A percentile compares a stretch with the other conserved stretches of the same genome.
These are phyloP conservation scores for Hypotaenidia philippensis DNA, from an alignment of 2,797 vertebrate genomes.

Conservation along the genomic window DNA sequence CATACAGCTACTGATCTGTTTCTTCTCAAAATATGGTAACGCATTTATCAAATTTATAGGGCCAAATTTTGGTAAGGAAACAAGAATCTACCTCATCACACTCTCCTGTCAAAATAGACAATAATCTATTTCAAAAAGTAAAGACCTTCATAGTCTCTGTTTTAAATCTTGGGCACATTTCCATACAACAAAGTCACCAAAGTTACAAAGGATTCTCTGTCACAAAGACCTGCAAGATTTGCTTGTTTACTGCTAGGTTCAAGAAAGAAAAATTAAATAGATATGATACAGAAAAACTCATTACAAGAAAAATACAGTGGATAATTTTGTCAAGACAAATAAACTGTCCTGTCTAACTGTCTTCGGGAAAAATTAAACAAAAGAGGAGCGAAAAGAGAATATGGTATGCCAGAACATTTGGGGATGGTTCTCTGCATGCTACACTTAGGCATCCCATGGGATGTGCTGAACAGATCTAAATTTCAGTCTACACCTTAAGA, in stretches of 20 bases:
- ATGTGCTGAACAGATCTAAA: neutral
- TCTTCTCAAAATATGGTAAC: neutral
- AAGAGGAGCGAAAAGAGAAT: slow-evolving; percentile 35
- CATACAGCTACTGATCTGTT: accelerated
- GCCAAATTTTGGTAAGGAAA: neutral
- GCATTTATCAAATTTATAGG: neutral
- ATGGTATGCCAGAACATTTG: neutral
- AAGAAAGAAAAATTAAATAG: neutral
- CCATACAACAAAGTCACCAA: neutral
- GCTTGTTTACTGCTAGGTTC: neutral
- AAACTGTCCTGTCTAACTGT: neutral
- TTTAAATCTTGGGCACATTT: neutral
- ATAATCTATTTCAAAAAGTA: neutral
- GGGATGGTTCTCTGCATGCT: neutral
- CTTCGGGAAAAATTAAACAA: slow-evolving; percentile 30
- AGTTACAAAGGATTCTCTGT: neutral
- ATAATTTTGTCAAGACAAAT: neutral
- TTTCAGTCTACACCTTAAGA: neutral
- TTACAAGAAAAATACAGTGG: neutral
- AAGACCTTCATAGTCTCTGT: neutral
- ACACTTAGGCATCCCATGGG: neutral
- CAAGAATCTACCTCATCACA: neutral
- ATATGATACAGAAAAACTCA: neutral
- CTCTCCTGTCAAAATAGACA: neutral
- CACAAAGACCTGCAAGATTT: neutral